Evolutionary conservation across 2,797 vertebrate species (phyloP).

Genomic region (Coendou prehensilis): DNA sequence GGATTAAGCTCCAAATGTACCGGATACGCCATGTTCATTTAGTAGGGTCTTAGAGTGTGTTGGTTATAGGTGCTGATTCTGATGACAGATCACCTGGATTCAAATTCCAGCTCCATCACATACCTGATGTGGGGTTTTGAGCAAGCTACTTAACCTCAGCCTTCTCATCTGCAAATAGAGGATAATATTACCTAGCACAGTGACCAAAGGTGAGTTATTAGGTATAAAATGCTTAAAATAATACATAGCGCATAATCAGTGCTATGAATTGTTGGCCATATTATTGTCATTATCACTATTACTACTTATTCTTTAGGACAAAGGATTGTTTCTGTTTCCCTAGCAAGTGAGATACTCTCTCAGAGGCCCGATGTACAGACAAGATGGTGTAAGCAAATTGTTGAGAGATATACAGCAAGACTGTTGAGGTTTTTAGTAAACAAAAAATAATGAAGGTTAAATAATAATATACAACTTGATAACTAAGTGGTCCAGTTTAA

Average conservation of each 20-base stretch:
- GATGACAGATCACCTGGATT: not conserved
- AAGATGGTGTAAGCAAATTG: not conserved
- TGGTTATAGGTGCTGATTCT: not conserved
- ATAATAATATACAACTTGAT: not conserved
- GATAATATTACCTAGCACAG: not conserved
- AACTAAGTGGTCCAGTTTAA: not conserved
- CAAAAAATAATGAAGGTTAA: not conserved
- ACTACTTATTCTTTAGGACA: not conserved
- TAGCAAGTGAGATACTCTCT: not conserved
- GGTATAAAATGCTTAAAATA: not conserved
- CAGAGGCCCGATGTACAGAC: not conserved
- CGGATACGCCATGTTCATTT: not conserved
- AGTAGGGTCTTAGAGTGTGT: fast-evolving
- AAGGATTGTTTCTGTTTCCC: not conserved
- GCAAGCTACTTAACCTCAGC: not conserved
- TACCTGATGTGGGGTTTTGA: not conserved
- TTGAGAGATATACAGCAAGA: not conserved
- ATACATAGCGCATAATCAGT: not conserved
- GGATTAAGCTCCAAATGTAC: not conserved
- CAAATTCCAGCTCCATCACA: not conserved
- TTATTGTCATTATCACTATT: not conserved
- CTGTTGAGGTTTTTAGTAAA: not conserved
- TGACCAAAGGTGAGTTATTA: not conserved
- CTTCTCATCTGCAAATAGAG: not conserved
- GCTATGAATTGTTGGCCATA: not conserved